Conservation (phyloP, 2,888 invertebrate genomes). For the Plagodis pulveraria region DNA sequence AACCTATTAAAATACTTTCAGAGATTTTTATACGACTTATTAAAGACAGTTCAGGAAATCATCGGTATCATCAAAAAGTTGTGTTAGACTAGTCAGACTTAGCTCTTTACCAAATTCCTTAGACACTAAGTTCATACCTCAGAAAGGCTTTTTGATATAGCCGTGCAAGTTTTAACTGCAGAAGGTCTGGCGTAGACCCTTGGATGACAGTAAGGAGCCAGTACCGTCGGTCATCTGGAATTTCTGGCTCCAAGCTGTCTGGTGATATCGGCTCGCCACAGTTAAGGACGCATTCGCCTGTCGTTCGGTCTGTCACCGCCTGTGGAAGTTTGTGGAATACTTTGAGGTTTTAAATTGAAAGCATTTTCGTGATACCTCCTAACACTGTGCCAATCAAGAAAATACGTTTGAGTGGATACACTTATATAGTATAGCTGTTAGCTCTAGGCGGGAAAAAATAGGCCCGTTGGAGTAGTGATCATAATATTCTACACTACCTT, state of each 20-base stretch:
- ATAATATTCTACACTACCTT: no score
- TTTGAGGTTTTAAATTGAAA: constrained; percentile 5
- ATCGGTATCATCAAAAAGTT: no score
- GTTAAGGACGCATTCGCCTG: constrained; percentile 81
- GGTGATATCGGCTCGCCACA: constrained; percentile 75
- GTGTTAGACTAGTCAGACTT: no score
- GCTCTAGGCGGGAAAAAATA: no score
- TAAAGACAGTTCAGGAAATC: no score
- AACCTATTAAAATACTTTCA: no score
- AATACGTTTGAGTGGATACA: no score
- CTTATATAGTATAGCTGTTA: no score
- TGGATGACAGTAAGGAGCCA: constrained; percentile 93
- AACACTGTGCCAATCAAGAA: no score
- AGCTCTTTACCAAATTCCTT: background rate
- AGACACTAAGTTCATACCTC: constrained; percentile 76
- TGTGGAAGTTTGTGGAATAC: constrained; percentile 36
- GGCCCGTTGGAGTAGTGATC: no score
- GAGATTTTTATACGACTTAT: no score
- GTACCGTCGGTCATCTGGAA: constrained; percentile 88
- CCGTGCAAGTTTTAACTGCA: constrained; percentile 90
- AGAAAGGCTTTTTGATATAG: constrained; percentile 93
- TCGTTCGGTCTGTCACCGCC: constrained; percentile 78
- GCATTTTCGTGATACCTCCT: background rate
- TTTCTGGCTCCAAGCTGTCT: constrained; percentile 81
- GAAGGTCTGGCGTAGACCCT: constrained; percentile 85